Evolutionary conservation across 2,113 vertebrate species (phyloP).

Genomic region (Sceloporus undulatus): DNA sequence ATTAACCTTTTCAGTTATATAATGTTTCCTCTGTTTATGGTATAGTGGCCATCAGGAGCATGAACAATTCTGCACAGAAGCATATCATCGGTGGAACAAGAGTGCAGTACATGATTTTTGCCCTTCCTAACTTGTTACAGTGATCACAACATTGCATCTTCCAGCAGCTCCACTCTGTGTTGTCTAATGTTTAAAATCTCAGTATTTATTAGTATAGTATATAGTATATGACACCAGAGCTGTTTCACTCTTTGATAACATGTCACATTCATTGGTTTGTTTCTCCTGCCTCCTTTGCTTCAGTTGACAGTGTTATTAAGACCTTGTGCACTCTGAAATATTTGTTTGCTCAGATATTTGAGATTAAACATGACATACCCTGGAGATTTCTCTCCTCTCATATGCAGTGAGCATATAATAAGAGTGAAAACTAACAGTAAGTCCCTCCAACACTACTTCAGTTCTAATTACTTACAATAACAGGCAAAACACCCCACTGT

Average conservation of each 20-base stretch:
- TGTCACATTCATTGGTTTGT: not conserved
- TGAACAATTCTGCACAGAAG: not conserved
- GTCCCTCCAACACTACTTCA: not conserved
- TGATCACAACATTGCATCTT: not conserved
- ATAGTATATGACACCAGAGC: not conserved
- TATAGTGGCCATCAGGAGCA: conserved; percentile 8
- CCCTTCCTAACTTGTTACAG: not conserved
- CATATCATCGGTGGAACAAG: conserved; percentile 18
- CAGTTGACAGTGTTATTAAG: not conserved
- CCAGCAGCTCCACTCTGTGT: too few species aligned
- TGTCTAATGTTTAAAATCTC: not conserved
- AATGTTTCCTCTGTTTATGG: not conserved
- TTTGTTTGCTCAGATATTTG: not conserved
- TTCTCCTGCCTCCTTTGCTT: not conserved
- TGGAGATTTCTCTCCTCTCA: not conserved
- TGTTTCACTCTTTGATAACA: not conserved
- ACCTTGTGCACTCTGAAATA: not conserved
- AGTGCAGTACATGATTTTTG: conserved; percentile 3
- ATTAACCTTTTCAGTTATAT: not conserved
- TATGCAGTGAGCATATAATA: not conserved
- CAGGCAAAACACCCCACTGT: too few species aligned
- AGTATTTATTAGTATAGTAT: too few species aligned
- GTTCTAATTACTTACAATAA: conserved; percentile 35
- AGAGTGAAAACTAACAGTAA: not conserved
- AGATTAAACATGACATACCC: not conserved